Evolutionary conservation across 2,113 vertebrate species (phyloP), one percentile per base, ranked within the genome.

Genomic region (Gymnocephalus cernua): DNA sequence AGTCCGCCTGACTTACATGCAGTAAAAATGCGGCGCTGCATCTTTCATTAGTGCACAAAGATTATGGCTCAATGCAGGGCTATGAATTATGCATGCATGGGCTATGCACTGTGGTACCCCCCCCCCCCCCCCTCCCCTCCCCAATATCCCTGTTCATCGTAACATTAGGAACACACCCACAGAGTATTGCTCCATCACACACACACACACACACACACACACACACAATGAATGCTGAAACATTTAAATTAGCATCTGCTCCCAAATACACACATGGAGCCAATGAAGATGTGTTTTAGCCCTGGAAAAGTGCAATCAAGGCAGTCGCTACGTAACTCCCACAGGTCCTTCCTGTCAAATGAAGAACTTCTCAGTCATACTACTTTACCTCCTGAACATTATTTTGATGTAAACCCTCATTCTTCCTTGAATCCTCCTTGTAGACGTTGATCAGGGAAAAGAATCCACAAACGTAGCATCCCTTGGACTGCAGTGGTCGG

Each of bases 51-150:
- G 88, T 79, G 72, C 88, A 75, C 76, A 91, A 84, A 93, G 86
- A 95, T 93, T 93, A 93, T 74, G 84, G 88, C 90, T 94, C 83
- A 77, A 90, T 88, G 81, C 90, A 82, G 82, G 48, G 67, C 76
- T 62, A 90, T 93, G 90, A 92, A 94, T 92, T 91, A 93, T 92
- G 87, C 88, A 95, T 88, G 86, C 88, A 95, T 88, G 86, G 64
- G 0, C 14, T 77, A 25, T 89, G 82, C 77, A 79, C 85, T 68
- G 32, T 65, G 80, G 50, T 59, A 45, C 8, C 27, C 50, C 57
- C 19, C 12, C 63, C 16, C 4, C 65, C 68, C n/a, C n/a, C 8
- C 27, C 50, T 53, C 19, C 12, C 63, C 16, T 4, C 65, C 68
- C 25, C 47, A 75, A 35, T 73, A 76, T 66, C 72, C 27, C 68